Evolutionary conservation across 2,888 invertebrate species (phyloP).

Genomic region (Agonum fuliginosum): DNA sequence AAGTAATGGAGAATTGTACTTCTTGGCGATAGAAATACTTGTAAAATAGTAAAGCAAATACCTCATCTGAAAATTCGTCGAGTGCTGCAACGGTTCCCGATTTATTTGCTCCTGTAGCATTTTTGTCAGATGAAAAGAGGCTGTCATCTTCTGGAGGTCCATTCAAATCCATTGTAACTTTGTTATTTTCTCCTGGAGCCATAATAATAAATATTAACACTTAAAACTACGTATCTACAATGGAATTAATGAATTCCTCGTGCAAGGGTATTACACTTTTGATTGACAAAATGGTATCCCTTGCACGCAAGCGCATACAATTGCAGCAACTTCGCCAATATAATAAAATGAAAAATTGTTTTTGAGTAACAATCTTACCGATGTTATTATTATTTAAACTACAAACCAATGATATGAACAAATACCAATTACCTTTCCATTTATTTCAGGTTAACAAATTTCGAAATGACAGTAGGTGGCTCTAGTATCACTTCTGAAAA

Average conservation of each 20-base stretch:
- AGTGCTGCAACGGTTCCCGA: constrained; percentile 57
- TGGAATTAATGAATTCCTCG: constrained; percentile 44
- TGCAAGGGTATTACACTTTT: constrained; percentile 47
- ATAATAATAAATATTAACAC: constrained; percentile 68
- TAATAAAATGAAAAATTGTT: constrained; percentile 11
- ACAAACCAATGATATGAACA: constrained; percentile 30
- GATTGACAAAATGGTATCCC: constrained; percentile 54
- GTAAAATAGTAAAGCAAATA: background rate
- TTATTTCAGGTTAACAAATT: constrained; percentile 56
- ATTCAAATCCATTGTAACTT: constrained; percentile 74
- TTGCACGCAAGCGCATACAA: constrained; percentile 56
- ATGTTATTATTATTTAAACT: constrained; percentile 16
- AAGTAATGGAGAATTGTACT: background rate
- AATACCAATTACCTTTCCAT: constrained; percentile 56
- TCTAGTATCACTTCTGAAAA: constrained; percentile 34
- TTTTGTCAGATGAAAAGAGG: constrained; percentile 65
- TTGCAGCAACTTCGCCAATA: constrained; percentile 29
- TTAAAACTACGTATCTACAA: constrained; percentile 51
- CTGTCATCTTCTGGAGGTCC: constrained; percentile 72
- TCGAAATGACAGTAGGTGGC: constrained; percentile 57
- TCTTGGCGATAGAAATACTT: background rate
- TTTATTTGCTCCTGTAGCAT: constrained; percentile 58
- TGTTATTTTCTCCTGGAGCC: constrained; percentile 74
- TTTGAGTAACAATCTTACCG: constrained; percentile 33
- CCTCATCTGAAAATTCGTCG: constrained; percentile 65